These are phyloP conservation scores for Alligator sinensis DNA, from an alignment of 2,113 vertebrate species.

Conservation along the genomic window DNA sequence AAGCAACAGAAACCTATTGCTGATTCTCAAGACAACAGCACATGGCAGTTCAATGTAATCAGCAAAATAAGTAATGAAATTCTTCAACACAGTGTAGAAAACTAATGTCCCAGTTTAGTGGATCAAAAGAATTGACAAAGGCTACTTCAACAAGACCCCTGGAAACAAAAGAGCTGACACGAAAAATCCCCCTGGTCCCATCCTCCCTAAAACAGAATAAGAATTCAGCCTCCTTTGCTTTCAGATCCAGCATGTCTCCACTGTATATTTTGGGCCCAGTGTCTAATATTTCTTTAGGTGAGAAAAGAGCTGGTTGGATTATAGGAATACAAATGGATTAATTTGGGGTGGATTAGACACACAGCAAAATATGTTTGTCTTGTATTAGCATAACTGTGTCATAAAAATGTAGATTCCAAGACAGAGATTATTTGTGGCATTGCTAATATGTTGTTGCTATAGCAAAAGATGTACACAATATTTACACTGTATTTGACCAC, in stretches of 20 bases:
- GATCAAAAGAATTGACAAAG: not conserved
- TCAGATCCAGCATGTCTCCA: conserved; percentile 14
- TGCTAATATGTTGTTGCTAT: conserved; percentile 78
- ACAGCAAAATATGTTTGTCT: conserved; percentile 71
- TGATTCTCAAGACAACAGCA: not conserved
- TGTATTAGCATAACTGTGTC: conserved; percentile 76
- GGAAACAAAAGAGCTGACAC: not conserved
- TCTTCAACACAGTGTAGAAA: not conserved
- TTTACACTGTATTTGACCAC: conserved; percentile 83
- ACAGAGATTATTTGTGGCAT: conserved; percentile 78
- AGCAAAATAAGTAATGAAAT: not conserved
- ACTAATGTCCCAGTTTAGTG: not conserved
- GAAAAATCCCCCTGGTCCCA: not conserved
- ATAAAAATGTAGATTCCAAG: conserved; percentile 80
- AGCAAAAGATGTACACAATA: conserved; percentile 80
- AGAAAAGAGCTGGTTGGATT: conserved; percentile 65
- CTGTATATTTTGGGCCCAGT: fast-evolving
- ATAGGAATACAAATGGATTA: conserved; percentile 82
- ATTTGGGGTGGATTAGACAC: conserved; percentile 76
- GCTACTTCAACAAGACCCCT: not conserved
- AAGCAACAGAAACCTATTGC: not conserved
- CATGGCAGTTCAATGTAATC: not conserved
- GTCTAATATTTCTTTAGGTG: conserved; percentile 39
- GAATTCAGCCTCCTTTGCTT: not conserved
- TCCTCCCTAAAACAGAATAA: not conserved